Conservation (phyloP, 2,888 invertebrate genomes). For the Limnephilus rhombicus region DNA sequence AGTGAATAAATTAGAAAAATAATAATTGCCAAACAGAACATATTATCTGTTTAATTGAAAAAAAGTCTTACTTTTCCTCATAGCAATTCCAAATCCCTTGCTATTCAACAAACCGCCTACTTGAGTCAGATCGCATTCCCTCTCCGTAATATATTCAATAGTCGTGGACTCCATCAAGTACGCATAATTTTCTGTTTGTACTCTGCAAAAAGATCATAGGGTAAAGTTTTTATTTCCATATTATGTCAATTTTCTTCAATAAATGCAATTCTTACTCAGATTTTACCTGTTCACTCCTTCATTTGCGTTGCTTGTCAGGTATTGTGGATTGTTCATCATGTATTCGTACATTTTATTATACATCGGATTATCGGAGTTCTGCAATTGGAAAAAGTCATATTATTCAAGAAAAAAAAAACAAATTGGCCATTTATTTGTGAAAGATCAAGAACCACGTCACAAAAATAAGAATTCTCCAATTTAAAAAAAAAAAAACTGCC, state of each 20-base stretch:
- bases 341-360: slow-evolving; percentile 90
- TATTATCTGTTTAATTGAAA: background rate
- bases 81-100: slow-evolving; percentile 92
- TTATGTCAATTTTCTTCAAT: background rate
- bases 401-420: background rate
- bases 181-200: slow-evolving; percentile 82
- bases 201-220: slow-evolving; percentile 69
- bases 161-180: slow-evolving; percentile 94
- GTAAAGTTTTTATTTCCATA: background rate
- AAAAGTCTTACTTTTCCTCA: slow-evolving; percentile 82
- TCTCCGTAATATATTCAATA: slow-evolving; percentile 89
- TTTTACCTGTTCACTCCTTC: slow-evolving; percentile 79
- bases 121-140: slow-evolving; percentile 86
- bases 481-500: too few species aligned
- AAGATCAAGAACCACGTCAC: too few species aligned
- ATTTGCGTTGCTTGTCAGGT: slow-evolving; percentile 79
- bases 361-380: slow-evolving; percentile 88
- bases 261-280: too few species aligned
- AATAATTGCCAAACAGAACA: background rate
- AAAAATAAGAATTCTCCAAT: too few species aligned
- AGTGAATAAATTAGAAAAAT: too few species aligned
- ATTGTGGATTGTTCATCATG: slow-evolving; percentile 84
- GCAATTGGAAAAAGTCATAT: slow-evolving; percentile 61
- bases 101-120: slow-evolving; percentile 87
- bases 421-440: too few species aligned